These are phyloP conservation scores for Melopsittacus undulatus DNA, from an alignment of 2,797 vertebrate species.

Conservation along the genomic window DNA sequence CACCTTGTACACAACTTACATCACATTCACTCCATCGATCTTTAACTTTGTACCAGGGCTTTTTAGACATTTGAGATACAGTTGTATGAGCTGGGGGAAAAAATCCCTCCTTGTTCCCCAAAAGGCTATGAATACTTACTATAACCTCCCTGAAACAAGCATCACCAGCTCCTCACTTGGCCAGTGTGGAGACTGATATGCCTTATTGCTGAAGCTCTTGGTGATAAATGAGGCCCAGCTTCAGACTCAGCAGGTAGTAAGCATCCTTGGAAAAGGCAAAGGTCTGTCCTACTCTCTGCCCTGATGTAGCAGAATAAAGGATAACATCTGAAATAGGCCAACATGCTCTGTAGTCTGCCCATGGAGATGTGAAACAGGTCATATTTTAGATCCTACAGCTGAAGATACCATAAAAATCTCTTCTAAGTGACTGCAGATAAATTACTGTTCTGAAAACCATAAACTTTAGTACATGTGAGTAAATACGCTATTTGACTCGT, in stretches of 20 bases:
- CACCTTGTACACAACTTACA: not conserved
- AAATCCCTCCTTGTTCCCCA: not conserved
- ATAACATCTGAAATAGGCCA: not conserved
- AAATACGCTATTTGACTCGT: not conserved
- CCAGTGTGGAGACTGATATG: fast-evolving
- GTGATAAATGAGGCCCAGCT: not conserved
- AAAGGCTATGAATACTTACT: not conserved
- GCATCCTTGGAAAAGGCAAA: not conserved
- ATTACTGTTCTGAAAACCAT: not conserved
- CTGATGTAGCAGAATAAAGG: not conserved
- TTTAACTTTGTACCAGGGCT: not conserved
- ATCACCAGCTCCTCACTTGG: not conserved
- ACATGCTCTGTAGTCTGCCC: not conserved
- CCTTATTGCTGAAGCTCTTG: not conserved
- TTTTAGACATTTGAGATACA: not conserved
- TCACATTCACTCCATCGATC: not conserved
- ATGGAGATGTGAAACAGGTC: not conserved
- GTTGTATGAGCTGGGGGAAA: not conserved
- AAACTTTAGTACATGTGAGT: not conserved
- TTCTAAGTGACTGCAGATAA: not conserved
- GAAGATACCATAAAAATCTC: not conserved
- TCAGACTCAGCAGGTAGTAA: not conserved
- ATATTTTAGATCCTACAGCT: not conserved
- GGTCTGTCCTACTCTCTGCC: fast-evolving
- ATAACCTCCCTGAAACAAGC: not conserved